These are phyloP conservation scores for Neosilurus hyrtlii DNA, from an alignment of 2,797 vertebrate species.

Conservation along the genomic window DNA sequence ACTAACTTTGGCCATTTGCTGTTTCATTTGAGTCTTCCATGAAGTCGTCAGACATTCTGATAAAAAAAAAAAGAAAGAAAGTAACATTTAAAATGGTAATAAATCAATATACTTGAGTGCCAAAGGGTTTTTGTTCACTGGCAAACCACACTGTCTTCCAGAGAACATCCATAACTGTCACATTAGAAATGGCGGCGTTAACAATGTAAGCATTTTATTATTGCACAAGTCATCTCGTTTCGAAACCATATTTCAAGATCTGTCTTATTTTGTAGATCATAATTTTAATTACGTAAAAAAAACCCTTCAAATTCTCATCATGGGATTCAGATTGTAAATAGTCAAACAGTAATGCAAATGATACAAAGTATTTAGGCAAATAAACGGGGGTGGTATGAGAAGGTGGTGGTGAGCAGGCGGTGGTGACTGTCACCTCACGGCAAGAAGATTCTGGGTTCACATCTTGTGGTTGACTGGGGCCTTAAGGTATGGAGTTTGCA, in stretches of 20 bases:
- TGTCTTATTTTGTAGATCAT: neutral
- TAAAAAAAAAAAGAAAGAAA: neutral
- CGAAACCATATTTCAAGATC: neutral
- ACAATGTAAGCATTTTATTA: neutral
- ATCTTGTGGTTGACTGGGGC: too few species aligned
- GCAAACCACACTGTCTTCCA: neutral
- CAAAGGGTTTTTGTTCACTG: neutral
- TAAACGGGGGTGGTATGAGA: too few species aligned
- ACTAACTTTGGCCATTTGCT: neutral
- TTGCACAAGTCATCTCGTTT: neutral
- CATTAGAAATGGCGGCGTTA: neutral
- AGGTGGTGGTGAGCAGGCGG: too few species aligned
- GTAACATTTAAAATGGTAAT: neutral
- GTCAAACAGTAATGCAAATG: neutral
- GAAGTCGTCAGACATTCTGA: neutral
- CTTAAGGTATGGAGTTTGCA: too few species aligned
- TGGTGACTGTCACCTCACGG: too few species aligned
- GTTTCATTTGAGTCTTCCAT: neutral
- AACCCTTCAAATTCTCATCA: neutral
- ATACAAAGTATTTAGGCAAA: neutral
- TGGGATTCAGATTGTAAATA: neutral
- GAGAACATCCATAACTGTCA: neutral
- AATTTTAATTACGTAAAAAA: neutral
- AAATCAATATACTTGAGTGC: neutral
- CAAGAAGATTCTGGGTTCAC: too few species aligned